Conservation (phyloP, 1,140 invertebrate genomes). For the Conopomorpha cramerella region DNA sequence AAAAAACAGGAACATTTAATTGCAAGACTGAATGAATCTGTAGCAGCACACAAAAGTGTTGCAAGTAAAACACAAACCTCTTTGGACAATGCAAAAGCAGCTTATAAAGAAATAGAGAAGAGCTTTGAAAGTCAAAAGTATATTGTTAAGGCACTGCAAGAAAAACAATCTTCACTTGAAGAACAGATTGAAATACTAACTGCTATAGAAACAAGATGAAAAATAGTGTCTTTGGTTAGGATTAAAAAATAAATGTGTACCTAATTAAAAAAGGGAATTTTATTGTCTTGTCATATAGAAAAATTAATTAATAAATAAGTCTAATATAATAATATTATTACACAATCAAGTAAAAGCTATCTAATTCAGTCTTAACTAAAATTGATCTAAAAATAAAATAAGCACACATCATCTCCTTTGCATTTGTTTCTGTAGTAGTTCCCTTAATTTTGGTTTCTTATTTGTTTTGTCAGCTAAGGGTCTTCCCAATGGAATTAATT, state of each 20-base stretch:
- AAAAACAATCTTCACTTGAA: slow-evolving; percentile 45
- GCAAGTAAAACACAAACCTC: slow-evolving; percentile 26
- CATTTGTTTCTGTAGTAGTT: slow-evolving; percentile 42
- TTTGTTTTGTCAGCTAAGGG: slow-evolving; percentile 54
- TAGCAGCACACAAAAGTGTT: slow-evolving; percentile 29
- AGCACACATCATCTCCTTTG: slow-evolving; percentile 11
- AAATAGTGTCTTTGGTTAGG: too few species aligned
- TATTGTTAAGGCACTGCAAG: slow-evolving; percentile 42
- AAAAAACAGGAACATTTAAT: slow-evolving; percentile 43
- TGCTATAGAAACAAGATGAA: slow-evolving; percentile 35
- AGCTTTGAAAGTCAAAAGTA: slow-evolving; percentile 35
- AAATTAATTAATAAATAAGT: too few species aligned
- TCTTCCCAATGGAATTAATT: slow-evolving; percentile 69
- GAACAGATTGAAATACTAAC: slow-evolving; percentile 49
- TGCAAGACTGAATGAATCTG: slow-evolving; percentile 19
- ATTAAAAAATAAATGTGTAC: not conserved
- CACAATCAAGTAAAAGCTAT: too few species aligned
- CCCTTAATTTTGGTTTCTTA: slow-evolving; percentile 37
- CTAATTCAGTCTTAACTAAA: too few species aligned
- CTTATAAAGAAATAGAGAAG: slow-evolving; percentile 25
- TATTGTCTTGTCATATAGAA: too few species aligned
- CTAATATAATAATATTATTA: too few species aligned
- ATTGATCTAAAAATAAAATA: not conserved
- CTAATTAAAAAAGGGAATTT: not conserved
- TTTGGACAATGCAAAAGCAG: slow-evolving; percentile 16